These are phyloP conservation scores for Lithophane leautieri DNA, from an alignment of 2,888 invertebrate genomes.

Conservation along the genomic window DNA sequence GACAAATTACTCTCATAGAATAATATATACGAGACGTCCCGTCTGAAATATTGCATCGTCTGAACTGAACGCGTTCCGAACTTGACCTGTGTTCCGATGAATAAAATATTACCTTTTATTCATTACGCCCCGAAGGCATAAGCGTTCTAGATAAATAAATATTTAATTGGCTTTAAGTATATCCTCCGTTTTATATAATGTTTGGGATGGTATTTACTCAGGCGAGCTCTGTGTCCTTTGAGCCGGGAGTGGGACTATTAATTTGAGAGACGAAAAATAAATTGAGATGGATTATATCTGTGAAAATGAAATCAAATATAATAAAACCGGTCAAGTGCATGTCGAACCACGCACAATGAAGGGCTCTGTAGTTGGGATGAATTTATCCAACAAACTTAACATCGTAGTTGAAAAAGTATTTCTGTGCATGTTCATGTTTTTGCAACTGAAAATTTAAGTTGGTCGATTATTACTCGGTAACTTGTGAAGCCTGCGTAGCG, in stretches of 20 bases:
- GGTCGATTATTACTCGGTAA: too few species aligned
- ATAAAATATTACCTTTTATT: slow-evolving; percentile 69
- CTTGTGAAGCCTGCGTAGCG: too few species aligned
- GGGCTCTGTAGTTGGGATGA: too few species aligned
- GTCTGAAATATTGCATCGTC: slow-evolving; percentile 73
- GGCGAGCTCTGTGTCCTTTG: slow-evolving; percentile 30
- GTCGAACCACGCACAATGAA: too few species aligned
- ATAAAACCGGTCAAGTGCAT: too few species aligned
- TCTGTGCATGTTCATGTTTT: too few species aligned
- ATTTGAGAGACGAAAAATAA: slow-evolving; percentile 27
- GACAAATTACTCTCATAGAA: slow-evolving; percentile 84
- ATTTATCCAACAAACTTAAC: too few species aligned
- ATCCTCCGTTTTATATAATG: slow-evolving; percentile 42
- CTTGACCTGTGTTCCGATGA: slow-evolving; percentile 67
- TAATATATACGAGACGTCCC: slow-evolving; percentile 73
- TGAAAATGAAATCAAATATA: slow-evolving; percentile 2
- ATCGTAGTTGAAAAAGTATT: too few species aligned
- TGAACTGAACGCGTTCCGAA: slow-evolving; percentile 53
- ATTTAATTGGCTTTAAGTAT: slow-evolving; percentile 63
- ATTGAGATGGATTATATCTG: slow-evolving; percentile 19
- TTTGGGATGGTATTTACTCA: slow-evolving; percentile 49
- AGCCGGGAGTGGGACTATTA: slow-evolving; percentile 19
- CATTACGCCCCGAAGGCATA: slow-evolving; percentile 62
- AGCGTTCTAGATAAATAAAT: slow-evolving; percentile 59
- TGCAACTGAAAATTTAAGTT: too few species aligned